A percentile compares a stretch with the other conserved stretches of the same genome.
Evolutionary conservation across 2,888 invertebrate genomes (phyloP).

Genomic region (Limnephilus marmoratus): DNA sequence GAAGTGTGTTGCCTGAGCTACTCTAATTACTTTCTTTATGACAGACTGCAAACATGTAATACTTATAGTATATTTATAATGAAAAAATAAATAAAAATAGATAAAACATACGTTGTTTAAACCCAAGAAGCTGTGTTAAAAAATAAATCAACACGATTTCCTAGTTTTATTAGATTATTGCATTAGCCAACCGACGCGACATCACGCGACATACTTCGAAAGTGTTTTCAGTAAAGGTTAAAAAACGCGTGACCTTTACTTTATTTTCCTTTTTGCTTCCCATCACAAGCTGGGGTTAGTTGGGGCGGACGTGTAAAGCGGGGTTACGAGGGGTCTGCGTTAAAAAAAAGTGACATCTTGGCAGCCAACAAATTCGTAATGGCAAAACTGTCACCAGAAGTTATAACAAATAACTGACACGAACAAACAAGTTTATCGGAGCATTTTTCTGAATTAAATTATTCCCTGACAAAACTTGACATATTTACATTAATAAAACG

Average conservation of each 20-base stretch:
- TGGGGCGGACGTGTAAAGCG: neutral
- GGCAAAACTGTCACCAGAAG: neutral
- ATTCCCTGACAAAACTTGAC: neutral
- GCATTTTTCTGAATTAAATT: neutral
- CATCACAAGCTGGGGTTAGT: neutral
- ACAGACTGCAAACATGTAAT: too few species aligned
- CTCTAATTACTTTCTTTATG: too few species aligned
- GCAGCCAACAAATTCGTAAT: neutral
- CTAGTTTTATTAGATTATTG: neutral
- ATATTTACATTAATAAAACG: neutral
- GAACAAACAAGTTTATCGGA: neutral
- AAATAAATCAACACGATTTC: neutral
- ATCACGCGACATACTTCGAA: neutral
- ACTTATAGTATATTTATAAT: too few species aligned
- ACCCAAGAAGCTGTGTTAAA: too few species aligned
- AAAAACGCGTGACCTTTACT: neutral
- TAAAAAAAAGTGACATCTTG: neutral
- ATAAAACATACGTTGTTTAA: too few species aligned
- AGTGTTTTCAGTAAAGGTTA: neutral
- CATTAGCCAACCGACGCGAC: neutral
- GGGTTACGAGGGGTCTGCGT: neutral
- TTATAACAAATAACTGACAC: neutral
- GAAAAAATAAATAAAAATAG: too few species aligned
- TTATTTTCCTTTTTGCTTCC: neutral
- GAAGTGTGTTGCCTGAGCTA: too few species aligned